phyloP scores from a whole-genome alignment of 2,113 vertebrate species.

The Serilophus lunatus region DNA sequence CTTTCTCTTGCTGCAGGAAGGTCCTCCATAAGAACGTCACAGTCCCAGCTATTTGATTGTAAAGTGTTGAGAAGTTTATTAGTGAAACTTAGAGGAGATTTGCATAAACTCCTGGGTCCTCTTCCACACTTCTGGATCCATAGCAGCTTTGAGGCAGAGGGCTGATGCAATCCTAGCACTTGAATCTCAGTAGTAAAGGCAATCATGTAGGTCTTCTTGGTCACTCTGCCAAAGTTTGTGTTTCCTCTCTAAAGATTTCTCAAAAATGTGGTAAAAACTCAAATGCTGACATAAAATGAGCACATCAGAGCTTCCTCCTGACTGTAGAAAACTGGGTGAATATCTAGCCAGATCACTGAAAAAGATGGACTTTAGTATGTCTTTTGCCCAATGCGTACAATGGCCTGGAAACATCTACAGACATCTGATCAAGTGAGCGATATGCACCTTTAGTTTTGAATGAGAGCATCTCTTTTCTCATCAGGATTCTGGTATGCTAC shows the following conservation, averaged over 20 bases:
- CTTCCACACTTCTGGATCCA: neutral
- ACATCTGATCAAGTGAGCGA: neutral
- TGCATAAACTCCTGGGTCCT: neutral
- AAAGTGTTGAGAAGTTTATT: neutral
- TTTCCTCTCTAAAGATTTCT: neutral
- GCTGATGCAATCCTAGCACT: neutral
- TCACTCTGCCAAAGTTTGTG: neutral
- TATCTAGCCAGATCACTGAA: neutral
- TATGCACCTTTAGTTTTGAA: neutral
- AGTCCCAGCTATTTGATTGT: neutral
- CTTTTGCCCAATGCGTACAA: neutral
- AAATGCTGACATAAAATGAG: neutral
- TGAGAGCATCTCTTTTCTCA: neutral
- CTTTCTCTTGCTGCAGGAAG: neutral
- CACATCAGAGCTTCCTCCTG: neutral
- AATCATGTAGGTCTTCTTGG: neutral
- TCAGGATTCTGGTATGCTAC: conserved; percentile 1
- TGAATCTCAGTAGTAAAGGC: neutral
- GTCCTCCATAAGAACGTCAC: neutral
- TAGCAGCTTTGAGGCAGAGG: neutral
- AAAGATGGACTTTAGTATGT: neutral
- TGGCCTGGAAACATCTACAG: neutral
- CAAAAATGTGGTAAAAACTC: neutral
- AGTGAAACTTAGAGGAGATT: neutral
- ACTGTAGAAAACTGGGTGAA: neutral